Evolutionary conservation across 2,113 vertebrate species (phyloP).

Genomic region (Lophius piscatorius): DNA sequence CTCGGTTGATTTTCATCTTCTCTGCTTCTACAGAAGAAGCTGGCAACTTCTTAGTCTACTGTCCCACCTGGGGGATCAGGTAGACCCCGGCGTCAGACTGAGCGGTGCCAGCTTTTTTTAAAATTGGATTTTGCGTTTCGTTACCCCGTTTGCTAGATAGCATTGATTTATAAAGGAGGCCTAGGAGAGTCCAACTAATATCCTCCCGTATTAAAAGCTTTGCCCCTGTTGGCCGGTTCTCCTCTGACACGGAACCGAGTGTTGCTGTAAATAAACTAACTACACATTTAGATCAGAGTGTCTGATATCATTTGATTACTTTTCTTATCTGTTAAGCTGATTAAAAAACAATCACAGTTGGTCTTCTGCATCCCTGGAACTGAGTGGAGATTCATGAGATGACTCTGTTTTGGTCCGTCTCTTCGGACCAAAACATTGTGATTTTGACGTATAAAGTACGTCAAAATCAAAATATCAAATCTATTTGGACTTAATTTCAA

Average conservation of each 20-base stretch:
- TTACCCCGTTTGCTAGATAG: slow-evolving; percentile 30
- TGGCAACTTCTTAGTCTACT: slow-evolving; percentile 45
- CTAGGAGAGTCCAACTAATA: slow-evolving; percentile 46
- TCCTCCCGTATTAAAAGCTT: slow-evolving; percentile 12
- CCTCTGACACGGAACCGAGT: slow-evolving; percentile 19
- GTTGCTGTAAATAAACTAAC: slow-evolving; percentile 14
- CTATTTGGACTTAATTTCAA: too few relatives aligned
- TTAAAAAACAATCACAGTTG: slow-evolving; percentile 20
- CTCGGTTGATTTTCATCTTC: too few relatives aligned
- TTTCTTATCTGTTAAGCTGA: slow-evolving; percentile 18
- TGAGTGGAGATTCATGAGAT: too few relatives aligned
- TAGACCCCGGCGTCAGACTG: slow-evolving; percentile 63
- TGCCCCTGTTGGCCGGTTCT: slow-evolving; percentile 23
- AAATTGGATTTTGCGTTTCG: slow-evolving; percentile 71
- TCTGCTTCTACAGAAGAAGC: slow-evolving; percentile 47
- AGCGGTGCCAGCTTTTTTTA: slow-evolving; percentile 70
- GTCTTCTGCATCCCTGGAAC: too few relatives aligned
- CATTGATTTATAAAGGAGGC: slow-evolving; percentile 67
- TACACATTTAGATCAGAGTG: slow-evolving; percentile 32
- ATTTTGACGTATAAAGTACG: too few relatives aligned
- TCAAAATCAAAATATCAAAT: too few relatives aligned
- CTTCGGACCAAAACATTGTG: too few relatives aligned
- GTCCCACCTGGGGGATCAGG: slow-evolving; percentile 42
- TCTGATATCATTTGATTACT: slow-evolving; percentile 28
- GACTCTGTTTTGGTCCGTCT: too few relatives aligned